Evolutionary conservation across 2,113 vertebrate species (phyloP).

Genomic region (Perca flavescens): DNA sequence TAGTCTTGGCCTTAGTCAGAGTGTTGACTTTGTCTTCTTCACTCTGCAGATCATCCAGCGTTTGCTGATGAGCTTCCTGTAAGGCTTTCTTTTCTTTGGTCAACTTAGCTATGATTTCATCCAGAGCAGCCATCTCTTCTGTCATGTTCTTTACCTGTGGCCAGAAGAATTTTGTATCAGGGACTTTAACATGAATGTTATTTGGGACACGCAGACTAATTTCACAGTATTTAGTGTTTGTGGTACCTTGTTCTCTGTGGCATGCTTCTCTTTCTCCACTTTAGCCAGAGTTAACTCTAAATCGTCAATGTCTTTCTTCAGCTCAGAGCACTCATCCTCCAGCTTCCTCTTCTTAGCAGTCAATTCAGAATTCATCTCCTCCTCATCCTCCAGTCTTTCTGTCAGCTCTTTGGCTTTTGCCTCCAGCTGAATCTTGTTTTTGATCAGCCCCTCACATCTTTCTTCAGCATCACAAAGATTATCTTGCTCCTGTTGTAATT

Average conservation of each 20-base stretch:
- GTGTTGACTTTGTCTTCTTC: constrained; percentile 91
- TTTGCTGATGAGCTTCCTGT: constrained; percentile 91
- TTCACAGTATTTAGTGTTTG: neutral
- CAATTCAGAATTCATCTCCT: too few relatives aligned
- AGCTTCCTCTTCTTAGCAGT: constrained; percentile 50
- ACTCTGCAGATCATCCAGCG: constrained; percentile 90
- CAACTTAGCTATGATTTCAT: too few relatives aligned
- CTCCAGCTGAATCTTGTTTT: constrained; percentile 91
- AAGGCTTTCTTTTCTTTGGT: too few relatives aligned
- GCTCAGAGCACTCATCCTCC: constrained; percentile 83
- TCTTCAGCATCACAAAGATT: constrained; percentile 90
- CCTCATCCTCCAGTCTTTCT: constrained; percentile 89
- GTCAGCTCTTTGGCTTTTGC: constrained; percentile 90
- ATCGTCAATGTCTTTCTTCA: constrained; percentile 82
- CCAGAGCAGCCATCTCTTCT: too few relatives aligned
- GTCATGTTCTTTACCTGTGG: too few relatives aligned
- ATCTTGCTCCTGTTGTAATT: constrained; percentile 87
- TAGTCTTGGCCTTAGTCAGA: constrained; percentile 78
- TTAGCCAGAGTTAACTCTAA: constrained; percentile 81
- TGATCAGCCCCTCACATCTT: constrained; percentile 92
- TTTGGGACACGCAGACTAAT: neutral
- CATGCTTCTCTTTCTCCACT: constrained; percentile 95
- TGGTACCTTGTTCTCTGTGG: constrained; percentile 92
- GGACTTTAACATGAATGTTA: neutral
- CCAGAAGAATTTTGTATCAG: too few relatives aligned